Conservation (phyloP, 2,888 invertebrate species). For the Eurytoma adleriae region DNA sequence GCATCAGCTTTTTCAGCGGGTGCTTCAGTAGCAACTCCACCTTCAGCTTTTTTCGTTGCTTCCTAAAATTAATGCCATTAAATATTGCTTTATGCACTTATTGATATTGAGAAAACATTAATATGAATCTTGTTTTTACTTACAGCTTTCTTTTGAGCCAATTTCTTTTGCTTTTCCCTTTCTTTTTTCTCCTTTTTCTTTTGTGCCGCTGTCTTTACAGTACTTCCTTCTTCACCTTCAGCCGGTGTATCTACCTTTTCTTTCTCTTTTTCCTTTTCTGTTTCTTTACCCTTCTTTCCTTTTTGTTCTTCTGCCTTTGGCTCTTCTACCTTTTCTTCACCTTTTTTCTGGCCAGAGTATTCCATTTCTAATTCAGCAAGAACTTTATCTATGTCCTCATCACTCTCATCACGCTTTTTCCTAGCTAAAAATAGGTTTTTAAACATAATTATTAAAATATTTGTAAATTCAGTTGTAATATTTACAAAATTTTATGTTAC, state of each 20-base stretch:
- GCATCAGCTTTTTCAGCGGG: slow-evolving; percentile 55
- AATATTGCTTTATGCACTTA: slow-evolving; percentile 11
- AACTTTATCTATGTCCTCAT: slow-evolving; percentile 87
- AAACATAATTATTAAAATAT: background rate
- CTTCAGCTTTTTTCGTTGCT: slow-evolving; percentile 66
- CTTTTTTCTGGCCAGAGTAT: slow-evolving; percentile 82
- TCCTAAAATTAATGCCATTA: slow-evolving; percentile 63
- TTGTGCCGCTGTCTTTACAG: slow-evolving; percentile 89
- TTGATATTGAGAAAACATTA: too few relatives aligned
- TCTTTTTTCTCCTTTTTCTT: slow-evolving; percentile 95
- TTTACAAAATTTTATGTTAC: slow-evolving; percentile 60
- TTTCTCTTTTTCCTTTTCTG: slow-evolving; percentile 60
- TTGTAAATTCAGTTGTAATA: background rate
- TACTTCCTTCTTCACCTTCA: slow-evolving; percentile 76
- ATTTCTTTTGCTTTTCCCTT: slow-evolving; percentile 86
- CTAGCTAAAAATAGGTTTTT: slow-evolving; percentile 68
- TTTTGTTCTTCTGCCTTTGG: slow-evolving; percentile 54
- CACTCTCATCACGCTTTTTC: slow-evolving; percentile 85
- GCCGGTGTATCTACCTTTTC: slow-evolving; percentile 68
- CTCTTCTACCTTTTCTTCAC: slow-evolving; percentile 65
- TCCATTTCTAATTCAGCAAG: slow-evolving; percentile 90
- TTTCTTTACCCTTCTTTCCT: slow-evolving; percentile 55
- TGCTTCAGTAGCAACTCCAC: slow-evolving; percentile 64
- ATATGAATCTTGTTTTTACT: slow-evolving; percentile 40
- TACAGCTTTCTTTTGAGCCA: slow-evolving; percentile 81